Percentiles rank a stretch among this genome's conserved stretches.
Evolutionary conservation across 2,888 invertebrate genomes (phyloP).

Genomic region (Lutraria lutraria): DNA sequence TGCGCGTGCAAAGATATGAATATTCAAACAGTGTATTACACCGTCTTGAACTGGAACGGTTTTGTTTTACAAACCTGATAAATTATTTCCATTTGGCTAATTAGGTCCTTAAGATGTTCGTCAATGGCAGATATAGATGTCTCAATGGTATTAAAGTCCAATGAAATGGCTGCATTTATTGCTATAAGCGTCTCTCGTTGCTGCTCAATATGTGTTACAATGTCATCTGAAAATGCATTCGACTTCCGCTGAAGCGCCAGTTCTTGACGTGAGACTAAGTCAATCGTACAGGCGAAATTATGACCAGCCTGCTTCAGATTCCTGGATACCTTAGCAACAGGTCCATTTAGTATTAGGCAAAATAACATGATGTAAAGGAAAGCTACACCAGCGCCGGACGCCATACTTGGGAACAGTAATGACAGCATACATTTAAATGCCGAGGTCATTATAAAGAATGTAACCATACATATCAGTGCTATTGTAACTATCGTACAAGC

Average conservation of each 20-base stretch:
- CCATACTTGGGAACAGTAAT: slow-evolving; percentile 68
- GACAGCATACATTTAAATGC: slow-evolving; percentile 67
- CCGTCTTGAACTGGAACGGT: not conserved
- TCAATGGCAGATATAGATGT: not conserved
- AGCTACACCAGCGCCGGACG: slow-evolving; percentile 68
- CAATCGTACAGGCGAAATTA: slow-evolving; percentile 70
- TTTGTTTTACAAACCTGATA: not conserved
- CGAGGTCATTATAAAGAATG: slow-evolving; percentile 57
- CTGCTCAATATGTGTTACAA: not conserved
- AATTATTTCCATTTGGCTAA: not conserved
- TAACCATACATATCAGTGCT: slow-evolving; percentile 56
- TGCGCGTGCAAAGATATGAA: not conserved
- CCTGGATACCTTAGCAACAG: slow-evolving; percentile 65
- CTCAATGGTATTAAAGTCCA: not conserved
- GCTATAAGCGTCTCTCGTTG: not conserved
- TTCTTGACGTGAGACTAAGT: slow-evolving; percentile 69
- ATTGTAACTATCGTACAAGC: slow-evolving; percentile 52
- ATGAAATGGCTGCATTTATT: not conserved
- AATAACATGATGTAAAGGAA: slow-evolving; percentile 68
- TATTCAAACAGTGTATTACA: not conserved
- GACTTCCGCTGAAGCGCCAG: slow-evolving; percentile 58
- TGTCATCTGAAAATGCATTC: not conserved
- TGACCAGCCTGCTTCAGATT: slow-evolving; percentile 68
- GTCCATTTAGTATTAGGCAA: slow-evolving; percentile 65
- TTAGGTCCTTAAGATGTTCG: not conserved